Percentiles rank a stretch among this genome's conserved stretches.
phyloP scores from a whole-genome alignment of 2,888 invertebrate genomes.

The Polymixis flavicincta region DNA sequence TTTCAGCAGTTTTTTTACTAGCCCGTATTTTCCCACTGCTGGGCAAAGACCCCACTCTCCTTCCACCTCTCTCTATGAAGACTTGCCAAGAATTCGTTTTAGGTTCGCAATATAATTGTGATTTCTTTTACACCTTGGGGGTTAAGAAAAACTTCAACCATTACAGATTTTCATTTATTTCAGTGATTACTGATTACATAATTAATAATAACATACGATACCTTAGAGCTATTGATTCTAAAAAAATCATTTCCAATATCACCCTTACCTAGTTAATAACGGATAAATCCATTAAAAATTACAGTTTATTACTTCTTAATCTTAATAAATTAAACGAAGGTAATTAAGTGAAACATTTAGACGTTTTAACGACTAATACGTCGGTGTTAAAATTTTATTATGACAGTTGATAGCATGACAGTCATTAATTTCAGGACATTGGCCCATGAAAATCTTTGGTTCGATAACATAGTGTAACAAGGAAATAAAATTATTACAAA shows the following conservation, averaged over 20 bases:
- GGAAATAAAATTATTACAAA: slow-evolving; percentile 62
- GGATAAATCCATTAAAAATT: slow-evolving; percentile 88
- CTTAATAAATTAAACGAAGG: slow-evolving; percentile 65
- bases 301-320: slow-evolving; percentile 76
- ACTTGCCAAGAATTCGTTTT: neutral
- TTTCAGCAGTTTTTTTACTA: neutral
- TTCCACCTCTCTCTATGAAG: neutral
- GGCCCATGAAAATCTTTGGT: slow-evolving; percentile 71
- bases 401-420: slow-evolving; percentile 60
- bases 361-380: slow-evolving; percentile 66
- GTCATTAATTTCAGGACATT: slow-evolving; percentile 49
- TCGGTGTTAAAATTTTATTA: slow-evolving; percentile 60
- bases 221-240: slow-evolving; percentile 89
- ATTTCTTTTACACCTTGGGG: neutral
- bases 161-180: slow-evolving; percentile 88
- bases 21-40: neutral
- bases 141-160: slow-evolving; percentile 70
- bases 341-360: slow-evolving; percentile 62
- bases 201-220: slow-evolving; percentile 89
- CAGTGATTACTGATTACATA: slow-evolving; percentile 90
- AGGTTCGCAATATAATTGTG: neutral
- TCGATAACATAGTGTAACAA: slow-evolving; percentile 67
- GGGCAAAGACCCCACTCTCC: too few relatives aligned
- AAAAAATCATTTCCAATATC: slow-evolving; percentile 91
- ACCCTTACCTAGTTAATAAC: slow-evolving; percentile 89